A percentile compares a stretch with the other conserved stretches of the same genome.
phyloP scores from a whole-genome alignment of 2,113 vertebrate genomes.

The Campylomormyrus tamandua region DNA sequence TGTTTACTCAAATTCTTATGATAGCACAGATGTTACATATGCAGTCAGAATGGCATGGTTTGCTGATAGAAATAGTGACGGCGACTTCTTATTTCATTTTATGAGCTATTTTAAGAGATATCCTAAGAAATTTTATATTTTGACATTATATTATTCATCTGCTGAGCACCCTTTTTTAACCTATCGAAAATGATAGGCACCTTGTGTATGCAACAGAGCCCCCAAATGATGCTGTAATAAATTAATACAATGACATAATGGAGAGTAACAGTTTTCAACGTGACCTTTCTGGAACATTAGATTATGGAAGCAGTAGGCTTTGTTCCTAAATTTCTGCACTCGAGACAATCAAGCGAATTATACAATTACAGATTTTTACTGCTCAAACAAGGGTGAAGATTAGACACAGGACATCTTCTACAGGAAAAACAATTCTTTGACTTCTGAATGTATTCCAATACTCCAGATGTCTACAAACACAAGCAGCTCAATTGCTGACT shows the following conservation, averaged over 20 bases:
- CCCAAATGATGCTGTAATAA: background rate
- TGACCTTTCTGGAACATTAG: background rate
- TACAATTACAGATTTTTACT: background rate
- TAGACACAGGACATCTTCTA: background rate
- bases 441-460: background rate
- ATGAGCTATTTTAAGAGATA: background rate
- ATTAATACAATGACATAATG: background rate
- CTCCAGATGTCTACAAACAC: background rate
- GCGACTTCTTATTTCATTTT: background rate
- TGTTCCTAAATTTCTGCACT: background rate
- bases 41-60: background rate
- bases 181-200: background rate
- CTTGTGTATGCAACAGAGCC: background rate
- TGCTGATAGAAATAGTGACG: background rate
- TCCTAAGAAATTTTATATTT: background rate
- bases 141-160: background rate
- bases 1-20: constrained; percentile 4
- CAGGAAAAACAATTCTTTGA: background rate
- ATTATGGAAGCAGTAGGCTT: background rate
- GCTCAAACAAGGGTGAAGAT: background rate
- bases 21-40: background rate
- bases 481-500: background rate
- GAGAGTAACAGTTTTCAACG: background rate
- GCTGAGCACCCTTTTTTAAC: background rate
- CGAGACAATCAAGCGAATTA: background rate